Conservation (phyloP, 2,888 invertebrate genomes). For the Drosophila ezoana region DNA sequence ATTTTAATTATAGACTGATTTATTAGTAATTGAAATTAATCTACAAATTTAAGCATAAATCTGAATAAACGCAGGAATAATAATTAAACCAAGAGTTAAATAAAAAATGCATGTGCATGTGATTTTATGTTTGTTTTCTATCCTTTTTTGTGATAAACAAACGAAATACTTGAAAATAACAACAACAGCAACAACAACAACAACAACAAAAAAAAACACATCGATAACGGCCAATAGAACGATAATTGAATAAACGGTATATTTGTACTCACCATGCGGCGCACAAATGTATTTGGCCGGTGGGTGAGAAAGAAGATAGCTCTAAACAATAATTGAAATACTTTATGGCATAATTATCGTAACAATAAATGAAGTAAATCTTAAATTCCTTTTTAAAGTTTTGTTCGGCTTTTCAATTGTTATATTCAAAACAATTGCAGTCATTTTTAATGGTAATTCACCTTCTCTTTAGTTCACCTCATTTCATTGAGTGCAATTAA, state of each 20-base stretch:
- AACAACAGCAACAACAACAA: no score
- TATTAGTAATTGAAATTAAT: slow-evolving; percentile 85
- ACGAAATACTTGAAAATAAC: slow-evolving; percentile 15
- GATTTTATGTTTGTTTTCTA: slow-evolving; percentile 45
- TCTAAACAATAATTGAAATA: slow-evolving; percentile 66
- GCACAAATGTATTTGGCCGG: no score
- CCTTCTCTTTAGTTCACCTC: no score
- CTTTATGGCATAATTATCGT: slow-evolving; percentile 60
- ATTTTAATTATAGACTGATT: slow-evolving; percentile 85
- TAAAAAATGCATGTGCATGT: slow-evolving; percentile 44
- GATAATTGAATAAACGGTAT: slow-evolving; percentile 27
- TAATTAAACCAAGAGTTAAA: slow-evolving; percentile 63
- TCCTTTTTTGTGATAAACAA: slow-evolving; percentile 30
- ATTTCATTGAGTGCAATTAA: no score
- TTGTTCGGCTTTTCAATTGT: no score
- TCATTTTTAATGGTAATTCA: no score
- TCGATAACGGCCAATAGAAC: slow-evolving; percentile 37
- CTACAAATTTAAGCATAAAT: slow-evolving; percentile 79
- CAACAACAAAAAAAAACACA: neutral
- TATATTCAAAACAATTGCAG: no score
- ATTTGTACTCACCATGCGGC: neutral
- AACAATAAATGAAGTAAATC: slow-evolving; percentile 59
- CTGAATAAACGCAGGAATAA: slow-evolving; percentile 78
- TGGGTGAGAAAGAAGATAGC: slow-evolving; percentile 18
- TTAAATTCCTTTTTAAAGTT: slow-evolving; percentile 2